Base-by-base conservation (phyloP, 2,113 vertebrate genomes). In the Gasterosteus aculeatus region DNA sequence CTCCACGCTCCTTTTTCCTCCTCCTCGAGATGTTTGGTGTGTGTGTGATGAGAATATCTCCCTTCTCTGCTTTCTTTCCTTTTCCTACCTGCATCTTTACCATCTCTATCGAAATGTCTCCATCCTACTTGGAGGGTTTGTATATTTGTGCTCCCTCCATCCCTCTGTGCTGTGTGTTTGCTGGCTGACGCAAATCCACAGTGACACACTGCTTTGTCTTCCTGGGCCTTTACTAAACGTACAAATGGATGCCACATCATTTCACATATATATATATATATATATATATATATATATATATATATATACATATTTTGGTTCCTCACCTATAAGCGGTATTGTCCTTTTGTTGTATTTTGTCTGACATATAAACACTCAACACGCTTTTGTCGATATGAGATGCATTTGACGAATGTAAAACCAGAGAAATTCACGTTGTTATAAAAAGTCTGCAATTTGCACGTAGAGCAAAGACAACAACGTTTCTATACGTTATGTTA, bases 141-240 rank as follows among this genome's bases (percentile, higher is more conserved):
- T 57, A 72, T 79, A 54, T 67, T 33, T 73, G 38, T 61, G 47
- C 15, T 77, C 60, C 81, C 61, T 76, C 67, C 38, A 47, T 38
- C 63, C 77, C 39, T 75, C 63, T 60, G 63, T 69, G 76, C 70
- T 61, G 78, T 76, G 69, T 85, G 82, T 69, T 76, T 65, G 72
- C 75, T 2, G 80, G 84, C 74, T 87, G 83, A 87, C 84, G 72
- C 76, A 68, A 35, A 88, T 88, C 74, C 88, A 78, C 80, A 71
- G 75, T 82, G 86, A 91, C 89, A 91, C 87, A 78, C 75, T 67
- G 86, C 81, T 83, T 80, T 75, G 83, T 85, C 72, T 68, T 82
- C 82, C 76, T 87, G 80, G 78, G 72, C 61, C 65, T 82, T 78
- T 82, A 75, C 80, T 75, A 82, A 83, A 82, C 71, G 58, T 18